phyloP scores from a whole-genome alignment of 2,888 invertebrate species.

The Dyspetes luteomarginatus region DNA sequence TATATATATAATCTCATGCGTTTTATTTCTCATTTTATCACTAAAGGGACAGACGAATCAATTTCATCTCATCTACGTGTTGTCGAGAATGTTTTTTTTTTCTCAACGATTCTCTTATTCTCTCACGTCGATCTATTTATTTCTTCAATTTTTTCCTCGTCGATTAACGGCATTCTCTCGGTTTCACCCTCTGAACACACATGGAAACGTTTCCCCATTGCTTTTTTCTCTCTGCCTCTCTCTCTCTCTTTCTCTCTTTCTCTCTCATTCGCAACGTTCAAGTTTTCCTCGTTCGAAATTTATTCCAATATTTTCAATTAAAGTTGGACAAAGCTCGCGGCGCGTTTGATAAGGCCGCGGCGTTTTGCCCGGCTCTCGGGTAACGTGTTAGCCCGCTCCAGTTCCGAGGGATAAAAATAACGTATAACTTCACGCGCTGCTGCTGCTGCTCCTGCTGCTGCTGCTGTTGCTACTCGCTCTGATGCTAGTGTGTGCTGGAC shows the following conservation, averaged over 20 bases:
- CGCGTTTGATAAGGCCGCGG: conserved; percentile 77
- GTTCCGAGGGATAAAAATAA: conserved; percentile 79
- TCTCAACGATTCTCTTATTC: conserved; percentile 1
- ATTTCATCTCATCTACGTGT: neutral
- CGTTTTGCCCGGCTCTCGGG: conserved; percentile 50
- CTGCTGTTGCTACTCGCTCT: conserved; percentile 2
- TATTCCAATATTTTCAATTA: conserved; percentile 84
- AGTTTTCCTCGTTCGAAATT: conserved; percentile 76
- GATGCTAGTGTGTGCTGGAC: conserved; percentile 36
- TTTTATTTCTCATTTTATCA: neutral
- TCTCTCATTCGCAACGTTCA: conserved; percentile 58
- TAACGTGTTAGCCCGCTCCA: conserved; percentile 76
- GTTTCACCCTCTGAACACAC: conserved; percentile 56
- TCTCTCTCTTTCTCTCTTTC: conserved; percentile 10
- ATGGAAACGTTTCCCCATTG: too few relatives aligned
- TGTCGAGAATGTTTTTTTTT: neutral
- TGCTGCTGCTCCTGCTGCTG: conserved; percentile 66
- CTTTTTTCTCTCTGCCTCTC: too few relatives aligned
- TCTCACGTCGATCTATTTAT: conserved; percentile 39
- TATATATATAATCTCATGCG: neutral
- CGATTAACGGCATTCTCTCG: conserved; percentile 57
- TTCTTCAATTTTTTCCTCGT: conserved; percentile 56
- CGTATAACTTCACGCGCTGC: conserved; percentile 74
- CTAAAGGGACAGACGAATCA: neutral
- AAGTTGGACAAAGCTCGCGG: conserved; percentile 80